phyloP scores from a whole-genome alignment of 2,113 vertebrate species.

The Pelvicachromis taeniatus region DNA sequence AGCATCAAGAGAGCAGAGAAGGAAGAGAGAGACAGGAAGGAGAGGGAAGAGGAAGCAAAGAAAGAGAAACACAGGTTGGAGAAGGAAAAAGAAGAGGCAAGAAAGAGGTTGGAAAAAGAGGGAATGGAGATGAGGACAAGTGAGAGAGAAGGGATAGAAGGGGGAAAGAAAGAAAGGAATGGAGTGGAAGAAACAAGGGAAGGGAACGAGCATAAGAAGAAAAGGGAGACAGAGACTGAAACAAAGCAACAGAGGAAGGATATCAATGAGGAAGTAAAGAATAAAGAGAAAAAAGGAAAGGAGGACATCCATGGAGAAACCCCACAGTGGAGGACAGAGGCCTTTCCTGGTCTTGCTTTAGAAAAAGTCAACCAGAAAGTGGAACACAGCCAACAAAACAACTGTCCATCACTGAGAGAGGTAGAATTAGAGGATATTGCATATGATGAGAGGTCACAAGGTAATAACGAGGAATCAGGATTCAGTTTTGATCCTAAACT shows the following conservation, averaged over 20 bases:
- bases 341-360: not conserved
- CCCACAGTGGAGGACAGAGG: not conserved
- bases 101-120: not conserved
- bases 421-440: constrained; percentile 50
- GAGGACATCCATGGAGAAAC: not conserved
- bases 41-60: not conserved
- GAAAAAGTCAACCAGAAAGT: not conserved
- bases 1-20: not conserved
- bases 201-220: not conserved
- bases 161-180: not conserved
- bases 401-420: constrained; percentile 30
- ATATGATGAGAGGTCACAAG: constrained; percentile 11
- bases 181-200: not conserved
- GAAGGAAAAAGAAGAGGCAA: not conserved
- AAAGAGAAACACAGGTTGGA: not conserved
- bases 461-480: not conserved
- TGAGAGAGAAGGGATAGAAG: not conserved
- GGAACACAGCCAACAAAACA: not conserved
- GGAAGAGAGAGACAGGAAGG: not conserved
- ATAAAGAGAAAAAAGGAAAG: not conserved
- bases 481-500: not conserved
- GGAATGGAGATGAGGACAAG: not conserved
- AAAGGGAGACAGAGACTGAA: not conserved
- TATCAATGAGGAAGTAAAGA: not conserved
- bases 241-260: not conserved